Base-by-base conservation (phyloP, 2,797 vertebrate species). In the Odontamblyopus rebecca region DNA sequence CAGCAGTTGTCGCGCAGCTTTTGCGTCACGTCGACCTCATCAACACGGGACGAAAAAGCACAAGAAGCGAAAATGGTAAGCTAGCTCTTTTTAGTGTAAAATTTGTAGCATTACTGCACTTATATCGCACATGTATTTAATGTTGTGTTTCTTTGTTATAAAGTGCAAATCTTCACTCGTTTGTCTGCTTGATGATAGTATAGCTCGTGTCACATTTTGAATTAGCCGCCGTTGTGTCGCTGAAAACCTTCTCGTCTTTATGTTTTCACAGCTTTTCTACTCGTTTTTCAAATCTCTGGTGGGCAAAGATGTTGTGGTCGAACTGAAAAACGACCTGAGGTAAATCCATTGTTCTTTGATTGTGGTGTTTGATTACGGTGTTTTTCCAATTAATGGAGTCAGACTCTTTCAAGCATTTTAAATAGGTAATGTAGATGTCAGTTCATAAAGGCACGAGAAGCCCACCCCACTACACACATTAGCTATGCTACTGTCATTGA, bases 221-320 rank as follows among this genome's bases (percentile, higher is more conserved):
- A 9, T 67, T 79, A 84, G 74, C 85, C 2, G 48, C 29, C 32
- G 53, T 30, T 13, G 88, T 85, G 13, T 86, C 79, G 74, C 79
- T 30, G 75, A 74, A 80, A 82, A 59, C 29, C 56, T 27, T 27
- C 35, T 18, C 80, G 29, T 76, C 50, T 13, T 41, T 48, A 82
- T 1, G 87, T 60, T 70, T 78, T 78, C 72, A 11, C 90, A 98
- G 97, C 95, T 98, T 54, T 98, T 98, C 93, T 98, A 98, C 85
- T 98, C 97, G 27, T 98, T 98, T 83, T 98, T 98, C 90, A 98
- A 98, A 85, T 98, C 97, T 7, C 87, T 98, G 80, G 97, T 98
- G 87, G 97, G 97, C 67, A 98, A 98, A 83, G 97, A 98, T 57
- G 97, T 98, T 68, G 97, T 98, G 59, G 97, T 98, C 88, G 97